Evolutionary conservation across 2,888 invertebrate genomes (phyloP), one percentile per base, ranked within the genome.

Genomic region (Andrena hattorfiana): DNA sequence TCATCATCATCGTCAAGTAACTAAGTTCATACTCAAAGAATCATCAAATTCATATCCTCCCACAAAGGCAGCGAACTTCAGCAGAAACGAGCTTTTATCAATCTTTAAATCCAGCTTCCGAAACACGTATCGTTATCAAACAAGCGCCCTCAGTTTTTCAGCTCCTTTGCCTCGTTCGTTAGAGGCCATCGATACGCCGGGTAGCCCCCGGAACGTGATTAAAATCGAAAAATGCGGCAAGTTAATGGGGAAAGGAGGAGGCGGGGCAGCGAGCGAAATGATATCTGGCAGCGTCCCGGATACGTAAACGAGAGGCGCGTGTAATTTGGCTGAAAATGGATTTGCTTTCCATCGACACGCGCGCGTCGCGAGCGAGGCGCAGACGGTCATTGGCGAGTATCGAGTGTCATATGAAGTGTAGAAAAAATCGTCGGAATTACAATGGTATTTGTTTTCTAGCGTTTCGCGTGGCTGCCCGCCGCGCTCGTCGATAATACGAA

Each of bases 261-360:
- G 6, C 26, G 23, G 60, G 7, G 67, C 35, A 68, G 51, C 63
- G 51, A 51, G 60, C 51, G 56, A 79, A 86, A 80, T 83, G 75
- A 82, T 81, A 77, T 67, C 68, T 67, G 62, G n/a, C 72, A 20
- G 63, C 70, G 70, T 66, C 76, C 71, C 70, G 66, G 77, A 66
- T 74, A 63, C 71, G 67, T 74, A 77, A 74, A 83, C 76, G 80
- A 82, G 77, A 81, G 68, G 51, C 76, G 83, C 63, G 85, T 86
- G 85, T 85, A 87, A 87, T 87, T 86, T 83, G 83, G 86, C 67
- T 78, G 86, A 86, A 86, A 85, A 83, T 85, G 86, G 78, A 85
- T 87, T 86, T 87, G 76, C 83, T 83, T 86, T 87, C 67, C 80
- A 85, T 86, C 84, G 84, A 77, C 73, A 64, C 60, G 49, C 73